Conservation (phyloP, 2,113 vertebrate species). For the Brachyhypopomus gauderio region DNA sequence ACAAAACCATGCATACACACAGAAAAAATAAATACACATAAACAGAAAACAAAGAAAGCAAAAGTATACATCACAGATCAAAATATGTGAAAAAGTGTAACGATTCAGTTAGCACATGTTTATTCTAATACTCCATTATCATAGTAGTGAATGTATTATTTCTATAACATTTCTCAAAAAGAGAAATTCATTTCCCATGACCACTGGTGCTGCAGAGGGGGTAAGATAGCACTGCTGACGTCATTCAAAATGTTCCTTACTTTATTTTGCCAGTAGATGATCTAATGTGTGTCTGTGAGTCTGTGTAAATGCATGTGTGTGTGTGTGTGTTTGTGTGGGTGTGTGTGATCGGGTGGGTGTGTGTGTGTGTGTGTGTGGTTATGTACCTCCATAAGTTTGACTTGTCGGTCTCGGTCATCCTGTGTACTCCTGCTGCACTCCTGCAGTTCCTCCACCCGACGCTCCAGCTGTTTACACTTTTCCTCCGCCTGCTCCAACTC, state of each 20-base stretch:
- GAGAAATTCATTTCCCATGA: too few species aligned
- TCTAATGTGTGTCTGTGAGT: background rate
- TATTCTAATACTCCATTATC: too few species aligned
- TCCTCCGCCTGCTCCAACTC: constrained; percentile 84
- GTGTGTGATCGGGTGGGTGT: background rate
- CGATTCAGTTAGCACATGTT: too few species aligned
- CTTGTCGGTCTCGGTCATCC: constrained; percentile 81
- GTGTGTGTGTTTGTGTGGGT: background rate
- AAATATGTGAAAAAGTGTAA: too few species aligned
- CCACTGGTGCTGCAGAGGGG: too few species aligned
- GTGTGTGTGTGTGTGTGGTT: background rate
- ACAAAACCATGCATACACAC: too few species aligned
- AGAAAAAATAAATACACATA: background rate
- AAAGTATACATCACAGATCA: too few species aligned
- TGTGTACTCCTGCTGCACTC: constrained; percentile 75
- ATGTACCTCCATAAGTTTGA: constrained; percentile 90
- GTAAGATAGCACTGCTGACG: too few species aligned
- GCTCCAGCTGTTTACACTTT: constrained; percentile 83
- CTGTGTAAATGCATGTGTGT: background rate
- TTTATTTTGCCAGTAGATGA: constrained; percentile 20
- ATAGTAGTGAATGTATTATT: too few species aligned
- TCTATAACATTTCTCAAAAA: too few species aligned
- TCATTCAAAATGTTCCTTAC: background rate
- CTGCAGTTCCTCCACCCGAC: constrained; percentile 84
- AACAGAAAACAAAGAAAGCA: background rate